Evolutionary conservation across 1,140 invertebrate species (phyloP).

Genomic region (Drosophila pectinifera): DNA sequence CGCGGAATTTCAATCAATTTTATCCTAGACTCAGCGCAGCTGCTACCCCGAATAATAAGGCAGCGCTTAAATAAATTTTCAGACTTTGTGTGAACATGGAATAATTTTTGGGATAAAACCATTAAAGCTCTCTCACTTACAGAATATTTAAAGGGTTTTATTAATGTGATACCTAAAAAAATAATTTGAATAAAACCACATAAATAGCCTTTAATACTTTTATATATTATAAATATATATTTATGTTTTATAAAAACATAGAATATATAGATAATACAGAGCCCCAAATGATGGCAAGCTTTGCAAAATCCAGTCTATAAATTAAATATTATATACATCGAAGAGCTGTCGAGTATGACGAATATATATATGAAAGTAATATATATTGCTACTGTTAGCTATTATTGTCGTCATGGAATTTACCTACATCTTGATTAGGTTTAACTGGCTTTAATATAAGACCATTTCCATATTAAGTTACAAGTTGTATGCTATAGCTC

Average conservation of each 20-base stretch:
- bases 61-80: not conserved
- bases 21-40: conserved; percentile 11
- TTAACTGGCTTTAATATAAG: conserved; percentile 36
- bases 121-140: not conserved
- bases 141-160: not conserved
- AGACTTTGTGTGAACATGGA: not conserved
- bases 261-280: too few relatives aligned
- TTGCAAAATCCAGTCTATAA: not conserved
- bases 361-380: not conserved
- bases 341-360: conserved; percentile 13
- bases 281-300: not conserved
- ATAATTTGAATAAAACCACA: not conserved
- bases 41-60: not conserved
- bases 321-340: not conserved
- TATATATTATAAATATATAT: too few relatives aligned
- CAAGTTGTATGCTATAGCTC: not conserved
- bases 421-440: conserved; percentile 26
- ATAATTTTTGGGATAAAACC: not conserved
- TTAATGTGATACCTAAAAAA: not conserved
- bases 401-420: conserved; percentile 28
- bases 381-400: conserved; percentile 7
- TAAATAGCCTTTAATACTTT: too few relatives aligned
- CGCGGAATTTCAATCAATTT: conserved; percentile 38
- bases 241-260: too few relatives aligned
- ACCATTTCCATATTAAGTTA: conserved; percentile 40